phyloP scores from a whole-genome alignment of 2,888 invertebrate species.

The Drosophila limbata region DNA sequence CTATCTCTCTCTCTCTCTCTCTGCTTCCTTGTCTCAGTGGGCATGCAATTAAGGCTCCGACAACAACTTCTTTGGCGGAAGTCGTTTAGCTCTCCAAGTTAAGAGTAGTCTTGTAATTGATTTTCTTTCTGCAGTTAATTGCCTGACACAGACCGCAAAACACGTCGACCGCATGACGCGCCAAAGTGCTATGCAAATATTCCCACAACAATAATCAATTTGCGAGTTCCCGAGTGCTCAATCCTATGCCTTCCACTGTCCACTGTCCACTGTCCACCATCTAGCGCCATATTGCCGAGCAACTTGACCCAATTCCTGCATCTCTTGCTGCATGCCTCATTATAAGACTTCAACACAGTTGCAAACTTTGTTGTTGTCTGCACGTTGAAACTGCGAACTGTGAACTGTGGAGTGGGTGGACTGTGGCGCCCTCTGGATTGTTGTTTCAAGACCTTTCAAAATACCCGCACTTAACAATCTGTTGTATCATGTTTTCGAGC shows the following conservation, averaged over 20 bases:
- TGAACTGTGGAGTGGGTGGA: not conserved
- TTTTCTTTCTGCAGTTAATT: slow-evolving; percentile 70
- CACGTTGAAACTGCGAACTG: slow-evolving; percentile 6
- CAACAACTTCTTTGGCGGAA: slow-evolving; percentile 70
- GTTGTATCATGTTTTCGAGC: slow-evolving; percentile 29
- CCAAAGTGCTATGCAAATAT: slow-evolving; percentile 78
- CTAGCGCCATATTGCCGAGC: slow-evolving; percentile 64
- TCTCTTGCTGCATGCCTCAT: slow-evolving; percentile 48
- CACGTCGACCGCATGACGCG: slow-evolving; percentile 61
- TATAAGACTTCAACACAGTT: slow-evolving; percentile 50
- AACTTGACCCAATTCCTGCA: slow-evolving; percentile 69
- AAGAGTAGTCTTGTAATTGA: slow-evolving; percentile 68
- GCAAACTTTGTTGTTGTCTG: slow-evolving; percentile 49
- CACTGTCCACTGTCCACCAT: slow-evolving; percentile 13
- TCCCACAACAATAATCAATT: slow-evolving; percentile 58
- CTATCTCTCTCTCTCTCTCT: not conserved
- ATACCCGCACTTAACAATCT: slow-evolving; percentile 39
- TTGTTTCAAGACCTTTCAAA: slow-evolving; percentile 48
- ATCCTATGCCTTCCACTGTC: not conserved
- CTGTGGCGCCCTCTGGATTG: slow-evolving; percentile 29
- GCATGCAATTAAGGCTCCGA: slow-evolving; percentile 55
- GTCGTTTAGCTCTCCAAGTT: slow-evolving; percentile 69
- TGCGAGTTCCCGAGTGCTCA: not conserved
- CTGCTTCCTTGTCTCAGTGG: slow-evolving; percentile 20
- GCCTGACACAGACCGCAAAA: slow-evolving; percentile 68